Evolutionary conservation across 2,888 invertebrate genomes (phyloP).

Genomic region (Erebia ligea): DNA sequence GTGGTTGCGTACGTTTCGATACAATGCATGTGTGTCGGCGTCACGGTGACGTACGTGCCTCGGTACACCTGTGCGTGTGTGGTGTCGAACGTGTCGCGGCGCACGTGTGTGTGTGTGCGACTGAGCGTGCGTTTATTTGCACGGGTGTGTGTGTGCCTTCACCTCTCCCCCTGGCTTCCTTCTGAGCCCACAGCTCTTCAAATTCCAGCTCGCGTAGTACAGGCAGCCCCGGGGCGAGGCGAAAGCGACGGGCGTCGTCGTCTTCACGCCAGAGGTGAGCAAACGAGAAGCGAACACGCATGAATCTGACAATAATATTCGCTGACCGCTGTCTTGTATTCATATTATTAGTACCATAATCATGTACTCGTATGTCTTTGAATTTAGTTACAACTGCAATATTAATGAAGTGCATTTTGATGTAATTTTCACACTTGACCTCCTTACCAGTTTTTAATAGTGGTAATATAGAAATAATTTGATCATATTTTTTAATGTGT

Average conservation of each 20-base stretch:
- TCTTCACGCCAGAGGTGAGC: slow-evolving; percentile 76
- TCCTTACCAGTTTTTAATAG: too few relatives aligned
- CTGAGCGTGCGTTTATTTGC: not conserved
- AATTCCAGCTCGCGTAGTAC: slow-evolving; percentile 82
- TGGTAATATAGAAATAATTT: too few relatives aligned
- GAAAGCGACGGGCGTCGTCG: slow-evolving; percentile 74
- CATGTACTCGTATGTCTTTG: not conserved
- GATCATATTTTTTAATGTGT: too few relatives aligned
- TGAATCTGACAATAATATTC: slow-evolving; percentile 12
- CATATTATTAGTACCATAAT: not conserved
- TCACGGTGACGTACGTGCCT: not conserved
- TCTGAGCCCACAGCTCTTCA: slow-evolving; percentile 80
- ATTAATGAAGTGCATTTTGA: not conserved
- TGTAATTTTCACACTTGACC: not conserved
- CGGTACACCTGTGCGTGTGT: slow-evolving; percentile 30
- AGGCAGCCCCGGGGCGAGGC: slow-evolving; percentile 67
- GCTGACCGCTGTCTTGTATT: slow-evolving; percentile 18
- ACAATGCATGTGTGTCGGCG: not conserved
- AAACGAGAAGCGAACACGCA: slow-evolving; percentile 25
- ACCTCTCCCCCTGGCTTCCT: slow-evolving; percentile 58
- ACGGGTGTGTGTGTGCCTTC: slow-evolving; percentile 47
- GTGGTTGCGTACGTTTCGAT: slow-evolving; percentile 35
- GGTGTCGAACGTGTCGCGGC: slow-evolving; percentile 38
- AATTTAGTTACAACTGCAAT: too few relatives aligned
- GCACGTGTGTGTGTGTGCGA: slow-evolving; percentile 39